Conservation (phyloP, 2,113 vertebrate species). For the Triplophysa siluroides region DNA sequence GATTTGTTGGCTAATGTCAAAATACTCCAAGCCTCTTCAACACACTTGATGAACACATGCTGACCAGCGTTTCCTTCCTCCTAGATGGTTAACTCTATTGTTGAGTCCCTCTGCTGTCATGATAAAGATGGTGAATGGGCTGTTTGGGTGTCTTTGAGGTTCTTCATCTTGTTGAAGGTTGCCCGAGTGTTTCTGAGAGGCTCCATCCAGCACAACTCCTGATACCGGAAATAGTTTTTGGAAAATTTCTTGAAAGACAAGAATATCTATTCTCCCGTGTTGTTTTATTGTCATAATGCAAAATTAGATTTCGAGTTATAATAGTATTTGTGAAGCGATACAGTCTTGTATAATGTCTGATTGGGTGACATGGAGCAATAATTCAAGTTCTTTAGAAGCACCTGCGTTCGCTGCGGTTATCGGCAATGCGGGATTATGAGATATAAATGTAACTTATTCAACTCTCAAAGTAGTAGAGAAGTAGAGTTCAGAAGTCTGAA, state of each 20-base stretch:
- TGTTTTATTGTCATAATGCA: not conserved
- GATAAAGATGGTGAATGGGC: constrained; percentile 5
- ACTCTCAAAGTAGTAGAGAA: constrained; percentile 11
- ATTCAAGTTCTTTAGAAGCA: not conserved
- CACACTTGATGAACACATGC: not conserved
- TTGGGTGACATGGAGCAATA: no score
- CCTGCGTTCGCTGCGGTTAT: not conserved
- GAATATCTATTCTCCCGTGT: not conserved
- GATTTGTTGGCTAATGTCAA: constrained; percentile 13
- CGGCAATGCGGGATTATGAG: not conserved
- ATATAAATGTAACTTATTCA: constrained; percentile 2
- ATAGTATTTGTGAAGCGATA: not conserved
- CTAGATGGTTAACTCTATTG: not conserved
- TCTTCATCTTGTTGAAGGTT: constrained; percentile 9
- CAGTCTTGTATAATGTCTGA: no score
- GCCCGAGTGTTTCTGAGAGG: not conserved
- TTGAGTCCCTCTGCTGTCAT: constrained; percentile 4
- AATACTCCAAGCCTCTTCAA: not conserved
- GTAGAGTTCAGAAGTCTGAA: constrained; percentile 1
- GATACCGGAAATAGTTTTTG: not conserved
- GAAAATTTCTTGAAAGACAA: no score
- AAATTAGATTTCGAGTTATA: not conserved
- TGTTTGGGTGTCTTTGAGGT: not conserved
- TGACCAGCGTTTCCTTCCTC: constrained; percentile 10
- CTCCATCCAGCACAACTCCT: not conserved